phyloP scores from a whole-genome alignment of 2,797 vertebrate genomes.

The Hoplostethus atlanticus region DNA sequence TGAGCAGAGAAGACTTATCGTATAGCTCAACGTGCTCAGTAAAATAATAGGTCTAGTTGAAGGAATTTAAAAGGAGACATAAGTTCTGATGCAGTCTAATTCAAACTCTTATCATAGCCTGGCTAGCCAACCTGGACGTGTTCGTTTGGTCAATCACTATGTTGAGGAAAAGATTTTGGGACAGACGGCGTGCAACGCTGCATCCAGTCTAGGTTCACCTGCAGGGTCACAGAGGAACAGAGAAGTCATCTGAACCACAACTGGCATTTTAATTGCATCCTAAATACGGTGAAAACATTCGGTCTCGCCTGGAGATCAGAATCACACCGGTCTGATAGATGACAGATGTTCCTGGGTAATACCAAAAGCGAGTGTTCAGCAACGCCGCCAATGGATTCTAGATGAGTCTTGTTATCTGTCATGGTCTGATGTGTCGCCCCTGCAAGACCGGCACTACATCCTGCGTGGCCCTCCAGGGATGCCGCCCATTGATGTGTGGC shows the following conservation, averaged over 20 bases:
- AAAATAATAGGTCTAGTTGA: neutral
- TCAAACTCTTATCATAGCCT: constrained; percentile 1
- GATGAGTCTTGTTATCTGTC: neutral
- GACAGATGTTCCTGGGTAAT: neutral
- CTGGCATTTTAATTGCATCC: neutral
- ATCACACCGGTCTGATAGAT: neutral
- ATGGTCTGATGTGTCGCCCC: constrained; percentile 1
- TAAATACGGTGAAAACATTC: neutral
- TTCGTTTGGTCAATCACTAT: constrained; percentile 13
- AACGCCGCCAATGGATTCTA: constrained; percentile 4
- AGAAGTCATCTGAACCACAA: neutral
- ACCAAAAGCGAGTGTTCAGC: neutral
- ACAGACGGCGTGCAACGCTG: constrained; percentile 14
- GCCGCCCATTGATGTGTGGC: constrained; percentile 3
- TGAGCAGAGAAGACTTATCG: too few species aligned
- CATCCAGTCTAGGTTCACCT: neutral
- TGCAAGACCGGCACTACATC: neutral
- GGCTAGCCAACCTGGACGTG: neutral
- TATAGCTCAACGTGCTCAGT: neutral
- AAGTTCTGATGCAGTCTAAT: neutral
- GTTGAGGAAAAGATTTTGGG: constrained; percentile 4
- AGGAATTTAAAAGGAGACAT: neutral
- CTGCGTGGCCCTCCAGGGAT: constrained; percentile 10
- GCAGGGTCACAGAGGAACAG: neutral
- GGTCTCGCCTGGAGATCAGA: neutral